Evolutionary conservation across 2,888 invertebrate genomes (phyloP).

Genomic region (Odontomyia ornata): DNA sequence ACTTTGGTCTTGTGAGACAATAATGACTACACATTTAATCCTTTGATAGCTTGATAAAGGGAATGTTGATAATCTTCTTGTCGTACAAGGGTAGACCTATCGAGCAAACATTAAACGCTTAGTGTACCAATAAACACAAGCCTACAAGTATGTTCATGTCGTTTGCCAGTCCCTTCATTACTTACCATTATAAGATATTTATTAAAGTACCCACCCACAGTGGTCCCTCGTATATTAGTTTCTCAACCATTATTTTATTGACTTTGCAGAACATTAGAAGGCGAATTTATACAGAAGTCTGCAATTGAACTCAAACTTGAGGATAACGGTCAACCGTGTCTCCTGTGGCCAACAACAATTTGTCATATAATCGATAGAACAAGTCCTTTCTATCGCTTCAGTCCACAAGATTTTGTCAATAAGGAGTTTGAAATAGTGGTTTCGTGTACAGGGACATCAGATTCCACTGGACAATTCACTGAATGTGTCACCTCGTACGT

Average conservation of each 20-base stretch:
- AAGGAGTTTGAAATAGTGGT: constrained; percentile 83
- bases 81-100: no score
- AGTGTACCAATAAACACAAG: no score
- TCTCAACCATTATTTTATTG: not conserved
- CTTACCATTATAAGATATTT: no score
- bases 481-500: constrained; percentile 81
- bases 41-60: no score
- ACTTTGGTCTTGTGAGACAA: no score
- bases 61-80: no score
- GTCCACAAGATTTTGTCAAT: constrained; percentile 78
- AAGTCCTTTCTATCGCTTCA: constrained; percentile 83
- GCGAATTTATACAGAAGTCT: constrained; percentile 77
- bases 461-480: constrained; percentile 77
- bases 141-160: no score
- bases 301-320: constrained; percentile 75
- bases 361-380: constrained; percentile 80
- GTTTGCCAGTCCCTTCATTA: no score
- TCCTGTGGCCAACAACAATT: constrained; percentile 89
- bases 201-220: no score
- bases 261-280: constrained; percentile 67
- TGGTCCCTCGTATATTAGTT: no score
- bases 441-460: constrained; percentile 82
- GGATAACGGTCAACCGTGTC: constrained; percentile 73
- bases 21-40: no score
- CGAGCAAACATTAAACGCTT: no score